Percentiles rank a stretch among this genome's conserved stretches.
Evolutionary conservation across 35 echinoderm and acorn worm species (phyloP).

Genomic region (Patiria miniata): DNA sequence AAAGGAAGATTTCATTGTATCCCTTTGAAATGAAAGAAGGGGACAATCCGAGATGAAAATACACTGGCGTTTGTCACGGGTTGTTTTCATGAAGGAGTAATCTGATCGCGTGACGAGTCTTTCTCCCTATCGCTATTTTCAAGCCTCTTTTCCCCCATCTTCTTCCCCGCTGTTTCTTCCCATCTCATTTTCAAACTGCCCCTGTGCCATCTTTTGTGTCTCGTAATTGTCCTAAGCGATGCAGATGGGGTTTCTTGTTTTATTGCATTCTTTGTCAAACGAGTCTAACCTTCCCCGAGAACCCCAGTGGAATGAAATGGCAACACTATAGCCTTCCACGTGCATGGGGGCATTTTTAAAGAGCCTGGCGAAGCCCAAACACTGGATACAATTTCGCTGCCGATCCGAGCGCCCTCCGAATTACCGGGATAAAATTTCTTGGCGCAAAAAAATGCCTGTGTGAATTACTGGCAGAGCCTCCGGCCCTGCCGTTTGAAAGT

Average conservation of each 20-base stretch:
- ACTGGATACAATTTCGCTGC: slow-evolving; percentile 25
- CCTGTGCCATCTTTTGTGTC: slow-evolving; percentile 3
- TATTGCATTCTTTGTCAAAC: slow-evolving; percentile 18
- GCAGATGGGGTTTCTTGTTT: slow-evolving; percentile 9
- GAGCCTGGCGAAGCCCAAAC: slow-evolving; percentile 2
- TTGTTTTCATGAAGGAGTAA: slow-evolving; percentile 2
- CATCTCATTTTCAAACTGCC: not conserved
- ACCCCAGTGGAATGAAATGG: not conserved
- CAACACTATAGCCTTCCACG: slow-evolving; percentile 23
- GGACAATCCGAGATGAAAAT: too few species aligned
- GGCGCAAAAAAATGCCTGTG: slow-evolving; percentile 17
- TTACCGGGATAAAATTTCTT: slow-evolving; percentile 27
- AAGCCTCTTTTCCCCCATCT: not conserved
- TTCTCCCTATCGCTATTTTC: slow-evolving; percentile 16
- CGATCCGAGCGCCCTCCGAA: slow-evolving; percentile 11
- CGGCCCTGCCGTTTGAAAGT: not conserved
- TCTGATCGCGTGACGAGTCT: not conserved
- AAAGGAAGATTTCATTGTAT: too few species aligned
- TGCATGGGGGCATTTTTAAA: slow-evolving; percentile 10
- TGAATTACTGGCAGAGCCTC: not conserved
- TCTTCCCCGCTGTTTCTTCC: too few species aligned
- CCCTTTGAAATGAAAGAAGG: too few species aligned
- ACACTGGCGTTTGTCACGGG: too few species aligned
- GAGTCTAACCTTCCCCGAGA: not conserved
- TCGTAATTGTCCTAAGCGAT: slow-evolving; percentile 1